These are phyloP conservation scores for Sinotaia quadrata DNA, from an alignment of 2,888 invertebrate species.

Conservation along the genomic window DNA sequence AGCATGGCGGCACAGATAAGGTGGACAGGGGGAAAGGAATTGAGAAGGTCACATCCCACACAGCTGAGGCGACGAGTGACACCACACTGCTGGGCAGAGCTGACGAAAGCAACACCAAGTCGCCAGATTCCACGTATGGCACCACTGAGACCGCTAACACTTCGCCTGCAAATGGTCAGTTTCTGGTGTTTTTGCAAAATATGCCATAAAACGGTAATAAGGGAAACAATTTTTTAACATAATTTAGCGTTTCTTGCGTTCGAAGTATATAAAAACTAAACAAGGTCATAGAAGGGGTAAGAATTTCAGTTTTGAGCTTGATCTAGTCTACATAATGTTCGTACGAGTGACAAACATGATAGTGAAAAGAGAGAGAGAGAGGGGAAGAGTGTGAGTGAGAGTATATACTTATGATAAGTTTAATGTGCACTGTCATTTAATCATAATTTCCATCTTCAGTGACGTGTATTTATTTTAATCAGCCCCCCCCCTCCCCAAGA, in stretches of 20 bases:
- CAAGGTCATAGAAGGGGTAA: too few species aligned
- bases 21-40: background rate
- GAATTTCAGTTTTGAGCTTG: too few species aligned
- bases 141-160: slow-evolving; percentile 2
- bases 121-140: slow-evolving; percentile 13
- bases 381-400: background rate
- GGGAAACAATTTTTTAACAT: background rate
- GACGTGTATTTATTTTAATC: too few species aligned
- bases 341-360: too few species aligned
- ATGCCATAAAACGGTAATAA: background rate
- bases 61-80: background rate
- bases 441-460: background rate
- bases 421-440: background rate
- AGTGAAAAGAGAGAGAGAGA: background rate
- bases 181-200: too few species aligned
- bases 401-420: background rate
- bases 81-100: background rate
- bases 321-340: too few species aligned
- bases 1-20: background rate
- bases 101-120: slow-evolving; percentile 4
- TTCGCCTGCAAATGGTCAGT: slow-evolving; percentile 8
- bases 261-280: too few species aligned
- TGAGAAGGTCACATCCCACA: background rate
- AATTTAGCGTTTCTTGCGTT: too few species aligned
- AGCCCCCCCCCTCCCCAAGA: too few species aligned